Base-by-base conservation (phyloP, 2,113 vertebrate species). In the Cathartes aura region DNA sequence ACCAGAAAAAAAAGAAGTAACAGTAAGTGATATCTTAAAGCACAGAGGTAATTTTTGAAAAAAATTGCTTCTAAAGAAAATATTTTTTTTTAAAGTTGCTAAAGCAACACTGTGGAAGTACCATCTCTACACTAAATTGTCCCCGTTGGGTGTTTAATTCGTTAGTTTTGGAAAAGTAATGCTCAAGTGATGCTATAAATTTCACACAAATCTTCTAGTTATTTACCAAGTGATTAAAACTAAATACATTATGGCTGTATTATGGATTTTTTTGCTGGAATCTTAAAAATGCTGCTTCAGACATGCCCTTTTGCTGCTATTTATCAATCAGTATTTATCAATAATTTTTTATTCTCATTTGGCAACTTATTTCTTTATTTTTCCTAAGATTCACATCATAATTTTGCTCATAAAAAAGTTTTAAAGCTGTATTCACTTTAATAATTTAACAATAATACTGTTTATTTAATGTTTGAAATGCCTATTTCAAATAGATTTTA, bases 221-320 rank as follows among this genome's bases (percentile, higher is more conserved):
- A 82, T 91, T 90, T 96, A 80, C 47, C 22, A 78, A 59, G 78
- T 75, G 19, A 96, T 92, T 95, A 95, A 94, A 89, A 42, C 34
- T 3, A 64, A 83, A 94, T 90, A 80, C 56, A 94, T 87, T 72
- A 53, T 43, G 38, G 29, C 58, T 80, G 36, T 8, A 30, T 6
- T 83, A 75, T 42, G 73, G 38, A 34, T 9, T 45, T 36, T 73
- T 21, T 63, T 75, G 1, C 48, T 70, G 3, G 5, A 58, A 50
- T 90, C 67, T 89, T 81, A 74, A 93, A 95, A 95, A 82, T 66
- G 23, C 12, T 43, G 4, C 64, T 56, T 82, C 38, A 48, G 20
- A 78, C 27, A 30, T 18, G 12, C 5, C n/a, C 11, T 24, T 90
- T 91, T 59, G 16, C 19, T n/a, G 27, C 34, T 53, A 6, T 90